Percentiles rank a stretch among this genome's conserved stretches.
Evolutionary conservation across 1,140 invertebrate genomes (phyloP).

Genomic region (Ceratina calcarata): DNA sequence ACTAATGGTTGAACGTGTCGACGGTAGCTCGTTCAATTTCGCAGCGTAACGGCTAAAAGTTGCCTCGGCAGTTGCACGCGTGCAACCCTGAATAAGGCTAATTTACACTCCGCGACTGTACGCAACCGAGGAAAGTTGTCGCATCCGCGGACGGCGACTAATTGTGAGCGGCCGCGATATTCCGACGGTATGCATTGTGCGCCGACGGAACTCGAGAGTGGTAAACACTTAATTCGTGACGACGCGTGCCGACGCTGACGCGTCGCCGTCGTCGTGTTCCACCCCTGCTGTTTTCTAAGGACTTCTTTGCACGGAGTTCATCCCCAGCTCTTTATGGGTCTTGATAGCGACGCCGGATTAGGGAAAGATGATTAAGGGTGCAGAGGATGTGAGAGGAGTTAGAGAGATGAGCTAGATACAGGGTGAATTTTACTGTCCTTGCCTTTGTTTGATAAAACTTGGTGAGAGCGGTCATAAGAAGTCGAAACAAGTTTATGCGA

Average conservation of each 20-base stretch:
- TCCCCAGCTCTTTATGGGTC: neutral
- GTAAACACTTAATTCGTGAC: constrained; percentile 18
- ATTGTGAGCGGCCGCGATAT: constrained; percentile 7
- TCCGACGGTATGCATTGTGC: neutral
- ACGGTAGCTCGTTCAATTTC: constrained; percentile 37
- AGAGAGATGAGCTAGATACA: neutral
- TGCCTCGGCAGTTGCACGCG: constrained; percentile 5
- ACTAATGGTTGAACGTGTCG: constrained; percentile 46
- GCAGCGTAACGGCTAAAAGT: constrained; percentile 38
- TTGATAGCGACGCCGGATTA: neutral
- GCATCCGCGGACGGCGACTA: neutral
- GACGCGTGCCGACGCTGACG: neutral
- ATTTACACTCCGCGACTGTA: neutral
- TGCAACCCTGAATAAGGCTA: constrained; percentile 19
- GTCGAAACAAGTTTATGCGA: too few species aligned
- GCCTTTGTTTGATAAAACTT: too few species aligned
- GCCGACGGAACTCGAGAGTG: neutral
- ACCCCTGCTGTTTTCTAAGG: neutral
- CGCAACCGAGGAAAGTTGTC: constrained; percentile 26
- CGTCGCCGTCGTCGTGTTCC: neutral
- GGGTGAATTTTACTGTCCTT: too few species aligned
- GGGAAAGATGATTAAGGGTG: neutral
- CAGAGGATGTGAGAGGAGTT: neutral
- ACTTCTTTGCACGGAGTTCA: neutral
- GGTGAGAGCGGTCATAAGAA: too few species aligned